These are phyloP conservation scores for Sciaenops ocellatus DNA, from an alignment of 2,797 vertebrate genomes.

Conservation along the genomic window DNA sequence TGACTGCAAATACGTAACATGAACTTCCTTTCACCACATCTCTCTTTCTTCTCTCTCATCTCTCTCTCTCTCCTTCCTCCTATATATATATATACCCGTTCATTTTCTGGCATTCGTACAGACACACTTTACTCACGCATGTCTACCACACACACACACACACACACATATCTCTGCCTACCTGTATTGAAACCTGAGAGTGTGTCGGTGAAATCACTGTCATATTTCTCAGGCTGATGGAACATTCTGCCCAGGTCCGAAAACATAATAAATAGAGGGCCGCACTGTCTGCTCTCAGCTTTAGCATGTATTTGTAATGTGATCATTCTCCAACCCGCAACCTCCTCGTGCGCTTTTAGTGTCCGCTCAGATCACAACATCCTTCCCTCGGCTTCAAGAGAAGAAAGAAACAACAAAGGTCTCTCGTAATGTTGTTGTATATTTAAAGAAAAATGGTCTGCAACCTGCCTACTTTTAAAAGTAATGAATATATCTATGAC, in stretches of 20 bases:
- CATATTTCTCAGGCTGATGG: slow-evolving; percentile 78
- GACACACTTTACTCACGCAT: slow-evolving; percentile 24
- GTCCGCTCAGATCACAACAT: slow-evolving; percentile 40
- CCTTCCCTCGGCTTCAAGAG: slow-evolving; percentile 21
- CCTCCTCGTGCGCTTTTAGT: slow-evolving; percentile 56
- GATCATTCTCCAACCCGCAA: slow-evolving; percentile 70
- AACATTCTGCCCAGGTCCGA: slow-evolving; percentile 73
- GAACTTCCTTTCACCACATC: slow-evolving; percentile 64
- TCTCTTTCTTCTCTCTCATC: slow-evolving; percentile 13
- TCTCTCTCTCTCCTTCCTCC: slow-evolving; percentile 11
- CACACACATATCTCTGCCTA: slow-evolving; percentile 20
- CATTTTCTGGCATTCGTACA: slow-evolving; percentile 8
- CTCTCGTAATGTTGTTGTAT: not conserved
- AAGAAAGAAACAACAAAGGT: not conserved
- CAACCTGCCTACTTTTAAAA: not conserved
- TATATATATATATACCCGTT: not conserved
- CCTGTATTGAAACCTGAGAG: slow-evolving; percentile 63
- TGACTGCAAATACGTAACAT: slow-evolving; percentile 76
- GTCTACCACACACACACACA: slow-evolving; percentile 28
- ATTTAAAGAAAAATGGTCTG: not conserved
- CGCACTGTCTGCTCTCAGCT: slow-evolving; percentile 74
- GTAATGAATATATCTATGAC: not conserved
- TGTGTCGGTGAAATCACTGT: slow-evolving; percentile 67
- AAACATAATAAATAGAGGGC: slow-evolving; percentile 76
- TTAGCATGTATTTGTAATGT: slow-evolving; percentile 76